Percentiles rank a stretch among this genome's conserved stretches.
phyloP scores from a whole-genome alignment of 2,113 vertebrate species.

The Brachyistius frenatus region DNA sequence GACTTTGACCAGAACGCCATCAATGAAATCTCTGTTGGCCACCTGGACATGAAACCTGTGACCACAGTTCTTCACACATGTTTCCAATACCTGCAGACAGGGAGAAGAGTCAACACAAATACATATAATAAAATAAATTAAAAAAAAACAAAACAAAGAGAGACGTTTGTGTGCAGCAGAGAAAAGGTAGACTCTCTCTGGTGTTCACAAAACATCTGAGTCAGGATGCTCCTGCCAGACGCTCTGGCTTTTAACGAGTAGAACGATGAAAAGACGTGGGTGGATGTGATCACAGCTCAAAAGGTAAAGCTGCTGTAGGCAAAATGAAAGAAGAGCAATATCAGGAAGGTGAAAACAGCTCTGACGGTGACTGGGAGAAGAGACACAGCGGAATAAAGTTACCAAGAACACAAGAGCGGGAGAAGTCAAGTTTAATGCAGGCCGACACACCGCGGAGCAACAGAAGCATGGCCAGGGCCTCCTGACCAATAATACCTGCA shows the following conservation, averaged over 20 bases:
- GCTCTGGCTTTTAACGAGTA: slow-evolving; percentile 38
- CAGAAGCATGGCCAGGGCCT: neutral
- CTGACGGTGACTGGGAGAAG: neutral
- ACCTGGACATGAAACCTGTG: slow-evolving; percentile 97
- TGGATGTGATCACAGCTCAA: slow-evolving; percentile 31
- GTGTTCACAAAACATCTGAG: slow-evolving; percentile 14
- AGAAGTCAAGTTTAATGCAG: neutral
- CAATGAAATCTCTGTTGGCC: slow-evolving; percentile 96
- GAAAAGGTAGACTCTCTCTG: neutral
- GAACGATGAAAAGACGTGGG: slow-evolving; percentile 48
- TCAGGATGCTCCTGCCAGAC: slow-evolving; percentile 21
- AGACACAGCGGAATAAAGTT: neutral
- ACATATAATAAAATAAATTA: neutral
- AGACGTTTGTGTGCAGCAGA: neutral
- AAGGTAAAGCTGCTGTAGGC: slow-evolving; percentile 38
- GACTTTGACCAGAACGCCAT: slow-evolving; percentile 95
- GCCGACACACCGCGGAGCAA: neutral
- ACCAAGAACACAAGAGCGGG: neutral
- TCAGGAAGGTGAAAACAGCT: slow-evolving; percentile 1
- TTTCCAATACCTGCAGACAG: slow-evolving; percentile 91
- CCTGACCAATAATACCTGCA: neutral
- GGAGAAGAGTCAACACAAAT: neutral
- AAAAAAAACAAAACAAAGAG: neutral
- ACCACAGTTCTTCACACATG: slow-evolving; percentile 98
- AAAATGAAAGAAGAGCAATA: slow-evolving; percentile 16